These are phyloP conservation scores for Mya arenaria DNA, from an alignment of 1,140 invertebrate species.

Conservation along the genomic window DNA sequence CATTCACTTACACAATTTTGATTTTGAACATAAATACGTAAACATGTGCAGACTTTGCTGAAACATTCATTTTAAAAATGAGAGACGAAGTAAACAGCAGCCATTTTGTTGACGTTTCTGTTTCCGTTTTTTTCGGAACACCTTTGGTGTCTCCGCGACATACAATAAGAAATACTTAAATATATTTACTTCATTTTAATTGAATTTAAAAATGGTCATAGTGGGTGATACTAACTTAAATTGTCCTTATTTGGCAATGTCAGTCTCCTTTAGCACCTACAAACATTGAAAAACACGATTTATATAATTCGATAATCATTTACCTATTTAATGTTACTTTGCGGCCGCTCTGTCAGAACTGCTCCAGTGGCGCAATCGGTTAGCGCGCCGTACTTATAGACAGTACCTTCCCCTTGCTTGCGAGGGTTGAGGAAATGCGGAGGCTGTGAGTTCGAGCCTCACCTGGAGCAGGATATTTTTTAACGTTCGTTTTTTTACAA, in stretches of 20 bases:
- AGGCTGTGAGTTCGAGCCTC: conserved; percentile 80
- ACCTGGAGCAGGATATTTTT: conserved; percentile 73
- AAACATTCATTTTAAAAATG: too few relatives aligned
- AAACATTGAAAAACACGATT: background rate
- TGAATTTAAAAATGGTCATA: too few relatives aligned
- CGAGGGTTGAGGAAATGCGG: conserved; percentile 67
- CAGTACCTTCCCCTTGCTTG: conserved; percentile 68
- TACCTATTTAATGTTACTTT: background rate
- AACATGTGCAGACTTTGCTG: too few relatives aligned
- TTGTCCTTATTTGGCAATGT: background rate
- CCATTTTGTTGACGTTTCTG: conserved; percentile 29
- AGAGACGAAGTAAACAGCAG: background rate
- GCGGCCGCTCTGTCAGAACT: background rate
- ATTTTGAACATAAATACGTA: too few relatives aligned
- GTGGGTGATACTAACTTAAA: background rate
- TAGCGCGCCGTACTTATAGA: conserved; percentile 81
- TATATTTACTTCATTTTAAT: too few relatives aligned
- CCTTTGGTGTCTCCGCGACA: too few relatives aligned
- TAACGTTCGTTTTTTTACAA: background rate
- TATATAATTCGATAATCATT: background rate
- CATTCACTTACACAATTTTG: too few relatives aligned
- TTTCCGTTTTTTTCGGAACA: conserved; percentile 18
- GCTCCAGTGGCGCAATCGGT: conserved; percentile 80
- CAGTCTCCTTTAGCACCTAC: too few relatives aligned
- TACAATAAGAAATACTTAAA: too few relatives aligned